These are phyloP conservation scores for Hassar affinis DNA, from an alignment of 2,113 vertebrate genomes.

Conservation along the genomic window DNA sequence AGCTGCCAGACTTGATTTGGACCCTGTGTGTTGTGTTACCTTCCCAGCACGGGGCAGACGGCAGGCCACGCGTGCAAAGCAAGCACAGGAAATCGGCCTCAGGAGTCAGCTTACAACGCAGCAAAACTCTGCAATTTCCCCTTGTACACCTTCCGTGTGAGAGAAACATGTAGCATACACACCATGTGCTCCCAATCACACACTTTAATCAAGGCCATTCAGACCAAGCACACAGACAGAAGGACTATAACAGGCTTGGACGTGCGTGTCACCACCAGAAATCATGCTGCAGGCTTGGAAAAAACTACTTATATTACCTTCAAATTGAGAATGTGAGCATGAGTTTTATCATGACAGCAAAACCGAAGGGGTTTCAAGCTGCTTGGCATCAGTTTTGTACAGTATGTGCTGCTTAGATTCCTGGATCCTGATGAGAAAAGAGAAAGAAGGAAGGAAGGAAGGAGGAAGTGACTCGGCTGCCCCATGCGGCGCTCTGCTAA, in stretches of 20 bases:
- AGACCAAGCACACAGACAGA: constrained; percentile 32
- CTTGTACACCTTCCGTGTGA: constrained; percentile 75
- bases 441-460: constrained; percentile 72
- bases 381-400: constrained; percentile 68
- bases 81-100: constrained; percentile 68
- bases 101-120: constrained; percentile 65
- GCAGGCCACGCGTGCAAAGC: constrained; percentile 72
- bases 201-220: constrained; percentile 76
- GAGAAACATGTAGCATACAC: constrained; percentile 60
- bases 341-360: neutral
- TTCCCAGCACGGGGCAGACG: constrained; percentile 56
- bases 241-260: constrained; percentile 51
- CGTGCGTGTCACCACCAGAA: constrained; percentile 67
- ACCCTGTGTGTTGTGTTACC: constrained; percentile 47
- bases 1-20: constrained; percentile 56
- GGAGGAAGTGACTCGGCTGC: constrained; percentile 56
- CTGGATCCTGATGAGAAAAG: constrained; percentile 51
- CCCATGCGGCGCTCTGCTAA: constrained; percentile 63
- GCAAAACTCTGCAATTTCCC: constrained; percentile 77
- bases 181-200: constrained; percentile 82
- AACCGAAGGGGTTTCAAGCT: constrained; percentile 63
- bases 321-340: neutral
- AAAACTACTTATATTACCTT: neutral
- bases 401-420: constrained; percentile 62
- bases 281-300: constrained; percentile 63